Evolutionary conservation across 2,113 vertebrate genomes (phyloP).

Genomic region (Forbesichthys agassizii): DNA sequence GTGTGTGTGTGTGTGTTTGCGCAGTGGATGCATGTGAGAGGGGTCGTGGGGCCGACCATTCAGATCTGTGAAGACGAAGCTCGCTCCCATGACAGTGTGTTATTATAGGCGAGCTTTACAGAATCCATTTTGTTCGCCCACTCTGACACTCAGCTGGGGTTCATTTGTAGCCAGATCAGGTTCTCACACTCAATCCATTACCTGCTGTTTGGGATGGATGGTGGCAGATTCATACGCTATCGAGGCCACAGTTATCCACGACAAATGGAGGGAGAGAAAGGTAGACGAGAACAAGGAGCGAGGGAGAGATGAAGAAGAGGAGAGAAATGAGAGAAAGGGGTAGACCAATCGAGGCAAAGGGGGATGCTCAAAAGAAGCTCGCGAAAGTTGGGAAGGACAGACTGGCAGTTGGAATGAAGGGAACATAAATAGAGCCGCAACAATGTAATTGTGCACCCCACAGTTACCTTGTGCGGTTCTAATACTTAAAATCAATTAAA

Average conservation of each 20-base stretch:
- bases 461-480: too few species aligned
- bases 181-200: slow-evolving; percentile 61
- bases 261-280: slow-evolving; percentile 42
- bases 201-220: slow-evolving; percentile 59
- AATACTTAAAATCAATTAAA: too few species aligned
- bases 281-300: slow-evolving; percentile 49
- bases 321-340: slow-evolving; percentile 1
- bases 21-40: background rate
- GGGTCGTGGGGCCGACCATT: background rate
- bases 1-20: background rate
- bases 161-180: slow-evolving; percentile 66
- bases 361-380: background rate
- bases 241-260: slow-evolving; percentile 44
- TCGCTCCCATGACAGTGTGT: slow-evolving; percentile 48
- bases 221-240: slow-evolving; percentile 40
- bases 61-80: slow-evolving; percentile 51
- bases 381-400: slow-evolving; percentile 3
- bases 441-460: too few species aligned
- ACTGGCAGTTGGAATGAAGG: slow-evolving; percentile 11
- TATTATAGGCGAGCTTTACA: slow-evolving; percentile 56
- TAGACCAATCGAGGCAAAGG: background rate
- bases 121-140: slow-evolving; percentile 68
- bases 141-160: slow-evolving; percentile 62
- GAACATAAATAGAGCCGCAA: background rate
- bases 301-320: slow-evolving; percentile 18